Conservation (phyloP, 2,888 invertebrate species). For the Lithosia quadra region DNA sequence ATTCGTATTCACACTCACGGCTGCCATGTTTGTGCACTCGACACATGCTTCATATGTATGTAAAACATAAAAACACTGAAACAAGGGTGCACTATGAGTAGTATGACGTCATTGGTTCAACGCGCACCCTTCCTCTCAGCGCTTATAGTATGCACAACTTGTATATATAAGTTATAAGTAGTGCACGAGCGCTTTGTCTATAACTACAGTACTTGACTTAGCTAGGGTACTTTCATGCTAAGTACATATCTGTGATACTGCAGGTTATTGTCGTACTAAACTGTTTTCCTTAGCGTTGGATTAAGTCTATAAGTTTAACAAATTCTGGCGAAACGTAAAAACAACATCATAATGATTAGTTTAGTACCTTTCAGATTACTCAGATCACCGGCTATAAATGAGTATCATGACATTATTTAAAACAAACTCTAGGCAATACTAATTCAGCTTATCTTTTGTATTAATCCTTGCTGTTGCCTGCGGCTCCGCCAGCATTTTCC, state of each 20-base stretch:
- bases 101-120: constrained; percentile 79
- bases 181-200: constrained; percentile 41
- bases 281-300: not conserved
- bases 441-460: too few species aligned
- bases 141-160: constrained; percentile 34
- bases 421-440: too few species aligned
- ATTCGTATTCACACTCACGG: constrained; percentile 63
- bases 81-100: constrained; percentile 63
- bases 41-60: constrained; percentile 45
- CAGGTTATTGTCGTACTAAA: not conserved
- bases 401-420: too few species aligned
- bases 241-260: constrained; percentile 10
- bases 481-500: too few species aligned
- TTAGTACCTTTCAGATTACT: too few species aligned
- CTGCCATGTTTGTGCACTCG: constrained; percentile 59
- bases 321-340: too few species aligned
- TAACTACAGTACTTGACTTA: constrained; percentile 31
- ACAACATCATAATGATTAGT: too few species aligned
- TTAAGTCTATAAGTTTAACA: not conserved
- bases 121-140: constrained; percentile 69
- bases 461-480: too few species aligned
- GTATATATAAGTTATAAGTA: constrained; percentile 38
- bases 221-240: constrained; percentile 26
- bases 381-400: too few species aligned
- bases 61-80: constrained; percentile 48